Percentiles rank a stretch among this genome's conserved stretches.
Conservation (phyloP, 2,113 vertebrate genomes). For the Psilopogon haemacephalus region DNA sequence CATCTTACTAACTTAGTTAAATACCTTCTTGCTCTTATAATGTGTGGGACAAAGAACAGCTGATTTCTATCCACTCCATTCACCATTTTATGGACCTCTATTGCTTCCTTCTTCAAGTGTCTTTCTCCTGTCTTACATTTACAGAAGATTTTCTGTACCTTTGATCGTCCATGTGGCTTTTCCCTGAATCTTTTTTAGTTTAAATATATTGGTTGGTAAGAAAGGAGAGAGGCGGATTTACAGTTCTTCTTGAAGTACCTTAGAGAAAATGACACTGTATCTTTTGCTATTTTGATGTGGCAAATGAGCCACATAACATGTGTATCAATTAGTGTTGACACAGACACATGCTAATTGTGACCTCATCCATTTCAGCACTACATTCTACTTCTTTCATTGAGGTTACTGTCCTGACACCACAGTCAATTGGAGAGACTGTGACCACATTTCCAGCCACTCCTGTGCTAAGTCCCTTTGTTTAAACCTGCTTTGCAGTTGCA, state of each 20-base stretch:
- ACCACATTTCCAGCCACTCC: neutral
- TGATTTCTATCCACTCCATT: neutral
- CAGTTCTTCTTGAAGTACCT: neutral
- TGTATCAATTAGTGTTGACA: neutral
- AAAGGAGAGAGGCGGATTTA: neutral
- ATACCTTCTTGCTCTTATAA: neutral
- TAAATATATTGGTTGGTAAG: neutral
- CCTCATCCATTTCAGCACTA: neutral
- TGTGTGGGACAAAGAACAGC: neutral
- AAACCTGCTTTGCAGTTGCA: neutral
- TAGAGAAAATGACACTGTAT: neutral
- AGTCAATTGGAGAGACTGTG: neutral
- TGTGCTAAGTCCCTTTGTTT: neutral
- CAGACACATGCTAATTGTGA: neutral
- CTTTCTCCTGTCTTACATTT: neutral
- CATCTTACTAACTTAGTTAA: neutral
- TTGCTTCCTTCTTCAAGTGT: neutral
- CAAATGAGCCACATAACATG: neutral
- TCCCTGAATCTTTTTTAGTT: neutral
- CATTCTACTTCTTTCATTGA: neutral
- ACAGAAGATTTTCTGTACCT: neutral
- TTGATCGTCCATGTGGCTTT: neutral
- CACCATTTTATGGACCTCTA: neutral
- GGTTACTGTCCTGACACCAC: neutral
- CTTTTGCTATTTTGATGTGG: neutral